Conservation (phyloP, 2,113 vertebrate genomes). For the Tenrec ecaudatus region DNA sequence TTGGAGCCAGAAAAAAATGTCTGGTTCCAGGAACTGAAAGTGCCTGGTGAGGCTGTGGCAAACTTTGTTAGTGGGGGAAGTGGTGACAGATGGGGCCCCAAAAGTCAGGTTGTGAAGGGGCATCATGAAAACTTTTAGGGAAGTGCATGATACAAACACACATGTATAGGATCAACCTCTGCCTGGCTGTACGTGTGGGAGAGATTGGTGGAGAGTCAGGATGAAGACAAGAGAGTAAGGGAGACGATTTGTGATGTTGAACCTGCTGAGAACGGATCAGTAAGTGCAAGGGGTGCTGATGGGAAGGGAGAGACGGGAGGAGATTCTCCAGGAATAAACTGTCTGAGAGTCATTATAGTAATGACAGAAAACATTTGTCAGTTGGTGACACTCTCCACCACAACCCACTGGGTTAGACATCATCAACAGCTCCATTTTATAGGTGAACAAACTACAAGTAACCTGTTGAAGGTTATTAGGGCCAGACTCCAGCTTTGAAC, state of each 20-base stretch:
- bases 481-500: neutral
- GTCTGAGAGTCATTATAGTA: neutral
- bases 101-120: neutral
- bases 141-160: neutral
- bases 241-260: neutral
- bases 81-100: neutral
- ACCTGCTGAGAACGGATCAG: neutral
- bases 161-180: neutral
- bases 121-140: conserved; percentile 5
- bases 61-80: neutral
- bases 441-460: neutral
- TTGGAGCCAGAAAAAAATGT: neutral
- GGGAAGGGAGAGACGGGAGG: neutral
- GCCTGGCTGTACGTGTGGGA: neutral
- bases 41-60: neutral
- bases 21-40: neutral
- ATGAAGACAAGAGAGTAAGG: neutral
- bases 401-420: neutral
- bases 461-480: neutral
- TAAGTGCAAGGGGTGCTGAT: neutral
- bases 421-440: neutral
- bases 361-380: neutral
- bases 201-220: neutral
- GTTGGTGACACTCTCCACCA: neutral
- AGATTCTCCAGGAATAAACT: neutral